Conservation (phyloP, 1,140 invertebrate genomes). For the Homalodisca vitripennis region DNA sequence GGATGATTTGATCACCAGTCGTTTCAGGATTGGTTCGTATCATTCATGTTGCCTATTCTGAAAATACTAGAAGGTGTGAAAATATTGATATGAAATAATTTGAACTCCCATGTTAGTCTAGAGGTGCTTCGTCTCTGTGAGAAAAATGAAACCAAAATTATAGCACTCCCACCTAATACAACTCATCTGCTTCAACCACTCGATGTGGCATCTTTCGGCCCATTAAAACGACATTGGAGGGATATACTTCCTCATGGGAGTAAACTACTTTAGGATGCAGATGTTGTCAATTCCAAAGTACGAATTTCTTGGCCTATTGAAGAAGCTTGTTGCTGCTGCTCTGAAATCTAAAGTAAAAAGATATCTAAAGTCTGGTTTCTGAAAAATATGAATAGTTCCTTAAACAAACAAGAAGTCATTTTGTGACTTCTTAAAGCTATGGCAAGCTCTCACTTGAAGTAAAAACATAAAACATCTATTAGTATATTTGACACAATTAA, state of each 20-base stretch:
- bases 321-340: no score
- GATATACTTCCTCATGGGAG: constrained; percentile 43
- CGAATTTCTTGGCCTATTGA: no score
- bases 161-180: constrained; percentile 43
- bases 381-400: no score
- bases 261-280: background rate
- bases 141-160: constrained; percentile 44
- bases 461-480: no score
- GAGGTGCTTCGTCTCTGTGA: constrained; percentile 43
- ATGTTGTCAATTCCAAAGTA: no score
- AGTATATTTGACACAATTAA: no score
- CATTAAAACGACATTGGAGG: constrained; percentile 44
- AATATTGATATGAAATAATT: constrained; percentile 47
- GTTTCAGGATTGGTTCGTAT: constrained; percentile 48
- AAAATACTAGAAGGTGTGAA: constrained; percentile 18
- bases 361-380: no score
- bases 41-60: constrained; percentile 39
- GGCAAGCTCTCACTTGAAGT: no score
- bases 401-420: no score
- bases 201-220: constrained; percentile 46
- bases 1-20: constrained; percentile 44
- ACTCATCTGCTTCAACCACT: constrained; percentile 47
- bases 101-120: constrained; percentile 45
- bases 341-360: no score
- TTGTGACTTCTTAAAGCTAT: no score